Evolutionary conservation across 2,888 invertebrate genomes (phyloP).

Genomic region (Dynastes hyllus): DNA sequence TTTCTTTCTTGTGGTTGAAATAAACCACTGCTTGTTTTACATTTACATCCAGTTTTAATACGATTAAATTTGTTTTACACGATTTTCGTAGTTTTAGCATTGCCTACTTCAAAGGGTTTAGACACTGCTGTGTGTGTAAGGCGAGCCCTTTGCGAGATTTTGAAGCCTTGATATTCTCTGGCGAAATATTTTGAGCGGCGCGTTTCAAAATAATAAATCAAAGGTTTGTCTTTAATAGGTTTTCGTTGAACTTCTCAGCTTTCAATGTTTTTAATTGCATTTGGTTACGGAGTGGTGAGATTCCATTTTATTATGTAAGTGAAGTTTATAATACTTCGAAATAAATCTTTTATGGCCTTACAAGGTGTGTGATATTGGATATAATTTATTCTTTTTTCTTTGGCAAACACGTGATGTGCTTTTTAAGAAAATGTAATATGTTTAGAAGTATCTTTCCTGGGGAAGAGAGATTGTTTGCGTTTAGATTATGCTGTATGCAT

Average conservation of each 20-base stretch:
- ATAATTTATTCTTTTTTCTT: too few relatives aligned
- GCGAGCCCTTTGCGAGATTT: background rate
- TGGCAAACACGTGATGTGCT: too few relatives aligned
- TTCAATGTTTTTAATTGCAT: conserved; percentile 7
- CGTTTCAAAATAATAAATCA: conserved; percentile 35
- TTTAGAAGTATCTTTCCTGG: too few relatives aligned
- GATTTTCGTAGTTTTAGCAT: conserved; percentile 31
- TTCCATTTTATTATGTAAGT: background rate
- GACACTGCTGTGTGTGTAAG: conserved; percentile 7
- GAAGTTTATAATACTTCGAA: too few relatives aligned
- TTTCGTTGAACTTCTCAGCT: conserved; percentile 16
- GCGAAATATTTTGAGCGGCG: conserved; percentile 12
- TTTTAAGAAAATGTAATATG: too few relatives aligned
- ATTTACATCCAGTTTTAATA: conserved; percentile 5
- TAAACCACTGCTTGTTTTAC: background rate
- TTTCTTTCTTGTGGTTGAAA: background rate
- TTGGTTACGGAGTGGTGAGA: background rate
- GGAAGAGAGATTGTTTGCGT: too few relatives aligned
- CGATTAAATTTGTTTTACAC: conserved; percentile 27
- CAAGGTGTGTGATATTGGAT: too few relatives aligned
- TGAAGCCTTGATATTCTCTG: background rate
- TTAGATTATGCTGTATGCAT: too few relatives aligned
- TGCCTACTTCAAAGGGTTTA: conserved; percentile 8
- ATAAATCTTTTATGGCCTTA: too few relatives aligned
- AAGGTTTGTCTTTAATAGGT: conserved; percentile 25